Evolutionary conservation across 1,140 invertebrate genomes (phyloP), one percentile per base, ranked within the genome.

Genomic region (Sitophilus oryzae): DNA sequence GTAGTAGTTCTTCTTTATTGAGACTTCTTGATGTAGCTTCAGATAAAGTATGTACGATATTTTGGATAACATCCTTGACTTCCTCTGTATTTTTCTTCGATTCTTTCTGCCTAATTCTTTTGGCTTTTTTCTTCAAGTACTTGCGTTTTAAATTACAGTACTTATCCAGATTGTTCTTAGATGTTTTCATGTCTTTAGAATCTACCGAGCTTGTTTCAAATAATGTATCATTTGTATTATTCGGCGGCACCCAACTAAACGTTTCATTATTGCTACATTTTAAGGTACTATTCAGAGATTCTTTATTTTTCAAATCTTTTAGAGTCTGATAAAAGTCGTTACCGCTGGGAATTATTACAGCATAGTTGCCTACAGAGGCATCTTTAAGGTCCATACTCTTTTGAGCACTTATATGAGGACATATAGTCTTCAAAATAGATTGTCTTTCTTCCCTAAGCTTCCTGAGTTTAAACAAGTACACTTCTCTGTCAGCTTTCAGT

Each of bases 351-450:
- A 56, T 6, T 6, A 58, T 9, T 14, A 62, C 44, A 10, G 51
- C 54, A 35, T 48, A 56, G 16, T 57, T 62, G 3, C 61, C 61
- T n/a, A 57, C 58, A 16, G 61, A 48, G 30, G 51, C 57, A 58
- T 62, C 61, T 46, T 48, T 59, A 2, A 22, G 35, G 16, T 49
- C 44, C 3, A 41, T 23, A 23, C 55, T 22, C 16, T 16, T 45
- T 0, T 11, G 36, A 2, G 14, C 10, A 18, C 47, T 50, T 21
- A 58, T 58, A 10, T 43, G 47, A 9, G 38, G 20, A 21, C 61
- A 63, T 1, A 63, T 23, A 14, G 52, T 48, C 14, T 53, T 40
- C 25, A 63, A 21, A 34, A 50, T 21, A 15, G 36, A 41, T 16
- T 59, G 41, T 41, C 48, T 47, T 25, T 60, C 55, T 23, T 60